Conservation (phyloP, 2,113 vertebrate genomes). For the Phrynocephalus versicolor region DNA sequence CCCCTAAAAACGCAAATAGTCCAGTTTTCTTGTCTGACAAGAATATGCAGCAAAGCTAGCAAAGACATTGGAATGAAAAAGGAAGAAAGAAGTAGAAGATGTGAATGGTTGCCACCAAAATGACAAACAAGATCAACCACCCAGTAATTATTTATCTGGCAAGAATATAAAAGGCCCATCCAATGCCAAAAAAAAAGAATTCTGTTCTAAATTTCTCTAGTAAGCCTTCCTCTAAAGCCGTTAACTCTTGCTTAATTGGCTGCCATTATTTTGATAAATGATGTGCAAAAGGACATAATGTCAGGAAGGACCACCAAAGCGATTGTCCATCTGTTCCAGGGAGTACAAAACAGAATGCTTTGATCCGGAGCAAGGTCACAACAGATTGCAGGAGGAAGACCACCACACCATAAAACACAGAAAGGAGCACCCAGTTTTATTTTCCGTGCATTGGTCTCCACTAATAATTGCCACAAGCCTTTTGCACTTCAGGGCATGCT, state of each 20-base stretch:
- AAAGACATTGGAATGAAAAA: not conserved
- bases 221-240: conserved; percentile 45
- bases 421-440: not conserved
- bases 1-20: not conserved
- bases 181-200: conserved; percentile 35
- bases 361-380: conserved; percentile 7
- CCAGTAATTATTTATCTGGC: conserved; percentile 11
- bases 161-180: conserved; percentile 30
- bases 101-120: conserved; percentile 32
- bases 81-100: conserved; percentile 55
- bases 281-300: conserved; percentile 36
- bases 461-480: conserved; percentile 25
- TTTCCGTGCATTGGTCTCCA: not conserved
- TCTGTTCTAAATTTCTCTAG: conserved; percentile 31
- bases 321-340: conserved; percentile 42
- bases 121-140: not conserved
- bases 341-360: conserved; percentile 34
- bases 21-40: not conserved
- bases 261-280: conserved; percentile 32
- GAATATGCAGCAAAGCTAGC: not conserved
- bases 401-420: conserved; percentile 41
- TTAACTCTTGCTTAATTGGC: conserved; percentile 50
- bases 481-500: conserved; percentile 41
- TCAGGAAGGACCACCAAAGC: conserved; percentile 36
- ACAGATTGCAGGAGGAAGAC: conserved; percentile 19